phyloP scores from a whole-genome alignment of 2,888 invertebrate species.

The Agonopterix subpropinquella region DNA sequence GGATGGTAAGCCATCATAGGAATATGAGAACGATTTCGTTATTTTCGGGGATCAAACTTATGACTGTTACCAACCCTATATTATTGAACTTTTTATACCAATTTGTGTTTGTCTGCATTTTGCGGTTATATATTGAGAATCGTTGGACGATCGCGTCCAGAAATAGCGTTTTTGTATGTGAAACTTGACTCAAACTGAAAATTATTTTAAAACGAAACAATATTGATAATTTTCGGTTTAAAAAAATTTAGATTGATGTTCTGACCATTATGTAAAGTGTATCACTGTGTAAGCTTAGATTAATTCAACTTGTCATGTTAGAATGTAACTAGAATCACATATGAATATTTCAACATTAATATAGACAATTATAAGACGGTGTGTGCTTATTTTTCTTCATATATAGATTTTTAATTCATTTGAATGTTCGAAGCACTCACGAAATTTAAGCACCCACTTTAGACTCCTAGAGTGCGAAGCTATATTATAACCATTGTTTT shows the following conservation, averaged over 20 bases:
- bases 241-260: constrained; percentile 58
- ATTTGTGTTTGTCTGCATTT: not conserved
- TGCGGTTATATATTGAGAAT: constrained; percentile 24
- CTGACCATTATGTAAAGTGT: constrained; percentile 65
- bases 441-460: constrained; percentile 25
- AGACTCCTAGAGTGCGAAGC: constrained; percentile 68
- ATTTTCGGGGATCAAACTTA: no score
- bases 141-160: constrained; percentile 74
- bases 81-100: no score
- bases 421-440: not conserved
- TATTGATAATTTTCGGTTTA: constrained; percentile 49
- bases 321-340: constrained; percentile 57
- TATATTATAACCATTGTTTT: constrained; percentile 71
- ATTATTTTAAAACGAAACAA: constrained; percentile 33
- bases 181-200: constrained; percentile 33
- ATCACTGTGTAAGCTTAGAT: constrained; percentile 69
- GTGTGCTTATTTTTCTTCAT: constrained; percentile 30
- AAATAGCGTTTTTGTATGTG: constrained; percentile 49
- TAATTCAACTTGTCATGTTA: constrained; percentile 67
- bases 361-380: constrained; percentile 35
- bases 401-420: no score
- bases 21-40: no score
- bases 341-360: constrained; percentile 46
- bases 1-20: no score
- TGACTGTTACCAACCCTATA: no score